phyloP scores from a whole-genome alignment of 1,140 invertebrate species.

The Formica exsecta region DNA sequence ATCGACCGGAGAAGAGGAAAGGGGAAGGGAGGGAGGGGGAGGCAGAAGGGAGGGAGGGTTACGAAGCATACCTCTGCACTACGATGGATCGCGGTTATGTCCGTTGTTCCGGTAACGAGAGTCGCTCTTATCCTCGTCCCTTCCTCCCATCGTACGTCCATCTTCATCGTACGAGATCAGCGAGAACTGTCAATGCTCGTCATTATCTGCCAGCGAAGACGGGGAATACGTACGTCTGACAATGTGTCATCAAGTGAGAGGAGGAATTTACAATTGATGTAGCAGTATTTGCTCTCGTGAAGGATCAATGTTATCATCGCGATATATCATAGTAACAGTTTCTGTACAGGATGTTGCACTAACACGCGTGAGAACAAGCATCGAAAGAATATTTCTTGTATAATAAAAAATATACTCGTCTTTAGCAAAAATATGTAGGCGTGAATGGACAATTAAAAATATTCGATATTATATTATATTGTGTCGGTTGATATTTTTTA shows the following conservation, averaged over 20 bases:
- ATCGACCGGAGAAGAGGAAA: slow-evolving; percentile 72
- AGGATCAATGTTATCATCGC: background rate
- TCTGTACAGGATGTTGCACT: background rate
- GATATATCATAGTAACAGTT: background rate
- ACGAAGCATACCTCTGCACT: slow-evolving; percentile 73
- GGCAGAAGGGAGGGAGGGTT: background rate
- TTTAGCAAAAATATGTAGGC: background rate
- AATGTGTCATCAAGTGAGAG: slow-evolving; percentile 54
- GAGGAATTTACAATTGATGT: background rate
- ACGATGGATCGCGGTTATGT: slow-evolving; percentile 82
- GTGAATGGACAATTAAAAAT: background rate
- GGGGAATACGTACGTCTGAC: slow-evolving; percentile 38
- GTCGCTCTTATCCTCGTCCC: slow-evolving; percentile 55
- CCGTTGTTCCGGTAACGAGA: slow-evolving; percentile 82
- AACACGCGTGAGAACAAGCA: background rate
- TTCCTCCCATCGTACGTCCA: slow-evolving; percentile 43
- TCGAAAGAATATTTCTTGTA: background rate
- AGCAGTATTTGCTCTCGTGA: background rate
- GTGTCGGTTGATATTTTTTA: too few relatives aligned
- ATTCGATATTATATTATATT: too few relatives aligned
- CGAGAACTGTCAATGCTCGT: slow-evolving; percentile 60
- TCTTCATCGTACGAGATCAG: slow-evolving; percentile 57
- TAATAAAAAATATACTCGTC: background rate
- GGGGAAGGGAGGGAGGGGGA: too few relatives aligned
- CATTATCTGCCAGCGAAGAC: slow-evolving; percentile 69